These are phyloP conservation scores for Avahi laniger DNA, from an alignment of 2,797 vertebrate species.

Conservation along the genomic window DNA sequence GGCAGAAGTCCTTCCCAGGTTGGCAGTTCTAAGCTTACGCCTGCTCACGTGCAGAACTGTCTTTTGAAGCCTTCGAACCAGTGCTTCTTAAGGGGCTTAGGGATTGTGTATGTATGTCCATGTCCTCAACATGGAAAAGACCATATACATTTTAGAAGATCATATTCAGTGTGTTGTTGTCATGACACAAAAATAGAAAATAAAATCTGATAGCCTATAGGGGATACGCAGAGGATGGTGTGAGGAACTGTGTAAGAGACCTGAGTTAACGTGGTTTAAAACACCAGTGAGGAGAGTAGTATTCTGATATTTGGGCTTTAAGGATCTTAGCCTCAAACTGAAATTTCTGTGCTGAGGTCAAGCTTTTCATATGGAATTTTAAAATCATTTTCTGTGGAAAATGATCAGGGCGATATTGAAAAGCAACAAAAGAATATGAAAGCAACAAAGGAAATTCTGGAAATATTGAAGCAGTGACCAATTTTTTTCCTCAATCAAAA, in stretches of 20 bases:
- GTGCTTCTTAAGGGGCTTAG: background rate
- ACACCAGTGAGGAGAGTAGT: background rate
- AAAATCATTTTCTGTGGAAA: background rate
- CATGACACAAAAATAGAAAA: background rate
- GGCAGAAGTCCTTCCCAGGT: background rate
- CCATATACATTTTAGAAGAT: background rate
- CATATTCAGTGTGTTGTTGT: background rate
- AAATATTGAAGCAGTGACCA: background rate
- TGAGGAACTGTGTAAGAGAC: background rate
- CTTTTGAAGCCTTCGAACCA: background rate
- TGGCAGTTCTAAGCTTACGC: background rate
- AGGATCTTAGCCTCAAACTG: background rate
- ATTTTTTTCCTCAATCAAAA: background rate
- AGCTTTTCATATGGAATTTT: background rate
- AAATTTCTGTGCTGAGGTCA: background rate
- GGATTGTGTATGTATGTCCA: background rate
- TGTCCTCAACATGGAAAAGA: background rate
- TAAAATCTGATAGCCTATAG: background rate
- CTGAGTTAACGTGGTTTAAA: background rate
- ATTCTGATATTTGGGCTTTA: background rate
- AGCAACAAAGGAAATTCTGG: background rate
- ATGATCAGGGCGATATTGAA: background rate
- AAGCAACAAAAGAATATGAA: background rate
- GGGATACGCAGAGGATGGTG: background rate
- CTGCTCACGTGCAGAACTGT: background rate